These are phyloP conservation scores for Orius insidiosus DNA, from an alignment of 1,140 invertebrate species.

Conservation along the genomic window DNA sequence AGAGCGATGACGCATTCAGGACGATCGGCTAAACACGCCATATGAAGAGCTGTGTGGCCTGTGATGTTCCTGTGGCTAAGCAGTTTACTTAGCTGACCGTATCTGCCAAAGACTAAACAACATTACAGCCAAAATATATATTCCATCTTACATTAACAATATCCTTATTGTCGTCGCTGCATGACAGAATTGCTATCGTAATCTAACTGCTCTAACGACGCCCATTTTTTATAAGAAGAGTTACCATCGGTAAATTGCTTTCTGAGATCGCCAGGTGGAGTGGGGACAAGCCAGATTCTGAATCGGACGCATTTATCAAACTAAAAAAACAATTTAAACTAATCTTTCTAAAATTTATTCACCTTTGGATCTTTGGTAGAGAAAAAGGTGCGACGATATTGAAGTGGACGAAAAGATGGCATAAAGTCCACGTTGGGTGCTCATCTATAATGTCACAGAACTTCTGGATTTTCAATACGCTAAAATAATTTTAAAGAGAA, in stretches of 20 bases:
- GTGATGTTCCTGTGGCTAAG: constrained; percentile 63
- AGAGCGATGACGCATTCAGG: constrained; percentile 75
- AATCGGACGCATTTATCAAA: constrained; percentile 49
- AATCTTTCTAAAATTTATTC: constrained; percentile 4
- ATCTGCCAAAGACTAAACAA: constrained; percentile 1
- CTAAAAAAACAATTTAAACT: constrained; percentile 21
- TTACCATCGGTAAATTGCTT: constrained; percentile 50
- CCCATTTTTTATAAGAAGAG: constrained; percentile 46
- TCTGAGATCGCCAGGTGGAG: constrained; percentile 64
- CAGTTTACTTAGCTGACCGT: neutral
- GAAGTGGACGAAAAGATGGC: constrained; percentile 66
- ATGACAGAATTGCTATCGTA: constrained; percentile 57
- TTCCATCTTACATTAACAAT: constrained; percentile 50
- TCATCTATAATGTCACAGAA: constrained; percentile 55
- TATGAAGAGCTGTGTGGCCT: constrained; percentile 70
- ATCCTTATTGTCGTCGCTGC: constrained; percentile 60
- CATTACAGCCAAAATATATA: neutral
- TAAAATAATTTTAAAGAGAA: too few species aligned
- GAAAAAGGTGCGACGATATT: constrained; percentile 49
- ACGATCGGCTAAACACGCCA: constrained; percentile 66
- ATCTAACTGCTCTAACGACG: constrained; percentile 54
- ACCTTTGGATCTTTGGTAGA: constrained; percentile 35
- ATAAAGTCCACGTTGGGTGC: constrained; percentile 64
- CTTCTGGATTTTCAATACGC: constrained; percentile 47
- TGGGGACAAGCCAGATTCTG: constrained; percentile 49